Percentiles rank a stretch among this genome's conserved stretches.
These are phyloP conservation scores for Leptestheria dahalacensis DNA, from an alignment of 1,140 invertebrate genomes.

Conservation along the genomic window DNA sequence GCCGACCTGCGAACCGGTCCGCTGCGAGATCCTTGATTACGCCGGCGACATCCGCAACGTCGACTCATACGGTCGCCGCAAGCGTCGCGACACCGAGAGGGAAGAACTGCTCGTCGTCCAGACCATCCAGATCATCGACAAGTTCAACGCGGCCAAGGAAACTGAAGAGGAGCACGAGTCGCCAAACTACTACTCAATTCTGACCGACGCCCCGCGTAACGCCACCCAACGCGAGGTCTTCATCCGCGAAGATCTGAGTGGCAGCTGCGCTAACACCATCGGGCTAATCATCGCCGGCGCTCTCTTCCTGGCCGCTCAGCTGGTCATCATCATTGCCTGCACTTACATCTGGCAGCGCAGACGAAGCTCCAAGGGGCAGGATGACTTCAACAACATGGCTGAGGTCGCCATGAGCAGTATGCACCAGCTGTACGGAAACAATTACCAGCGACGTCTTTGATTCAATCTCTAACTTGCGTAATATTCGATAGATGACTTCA, in stretches of 20 bases:
- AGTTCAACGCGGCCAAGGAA: slow-evolving; percentile 43
- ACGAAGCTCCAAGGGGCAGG: slow-evolving; percentile 37
- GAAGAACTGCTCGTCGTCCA: slow-evolving; percentile 66
- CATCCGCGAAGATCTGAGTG: slow-evolving; percentile 18
- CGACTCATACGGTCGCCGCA: slow-evolving; percentile 52
- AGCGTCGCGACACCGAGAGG: slow-evolving; percentile 18
- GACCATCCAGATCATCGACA: slow-evolving; percentile 81
- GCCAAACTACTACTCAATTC: slow-evolving; percentile 15
- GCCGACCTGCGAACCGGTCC: slow-evolving; percentile 76
- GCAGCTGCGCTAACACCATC: slow-evolving; percentile 53
- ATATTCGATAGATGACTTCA: neutral
- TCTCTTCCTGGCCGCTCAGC: slow-evolving; percentile 62
- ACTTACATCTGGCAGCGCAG: slow-evolving; percentile 66
- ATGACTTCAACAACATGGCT: slow-evolving; percentile 36
- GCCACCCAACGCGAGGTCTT: slow-evolving; percentile 16
- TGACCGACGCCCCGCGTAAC: slow-evolving; percentile 25
- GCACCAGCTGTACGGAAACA: slow-evolving; percentile 70
- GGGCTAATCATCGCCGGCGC: slow-evolving; percentile 65
- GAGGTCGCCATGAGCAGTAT: slow-evolving; percentile 52
- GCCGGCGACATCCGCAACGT: slow-evolving; percentile 63
- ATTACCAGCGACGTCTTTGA: slow-evolving; percentile 69
- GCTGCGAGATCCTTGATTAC: slow-evolving; percentile 62
- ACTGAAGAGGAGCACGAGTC: slow-evolving; percentile 10
- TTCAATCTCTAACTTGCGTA: slow-evolving; percentile 8
- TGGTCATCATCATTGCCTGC: slow-evolving; percentile 65